Conservation (phyloP, 2,113 vertebrate species). For the Aythya baeri region DNA sequence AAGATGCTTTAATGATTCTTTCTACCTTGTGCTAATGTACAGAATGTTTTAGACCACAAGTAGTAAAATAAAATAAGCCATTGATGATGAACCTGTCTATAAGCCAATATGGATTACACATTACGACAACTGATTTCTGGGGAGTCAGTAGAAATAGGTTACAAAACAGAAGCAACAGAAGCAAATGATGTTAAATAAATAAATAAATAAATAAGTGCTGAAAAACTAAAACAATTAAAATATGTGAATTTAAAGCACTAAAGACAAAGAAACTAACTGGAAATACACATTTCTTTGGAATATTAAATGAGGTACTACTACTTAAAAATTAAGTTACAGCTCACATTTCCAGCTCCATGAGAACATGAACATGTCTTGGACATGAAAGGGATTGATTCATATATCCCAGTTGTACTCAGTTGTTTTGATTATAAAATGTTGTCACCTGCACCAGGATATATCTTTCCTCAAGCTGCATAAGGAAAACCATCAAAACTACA, state of each 20-base stretch:
- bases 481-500: neutral
- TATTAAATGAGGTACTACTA: neutral
- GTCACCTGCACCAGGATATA: neutral
- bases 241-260: neutral
- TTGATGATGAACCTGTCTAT: neutral
- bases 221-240: neutral
- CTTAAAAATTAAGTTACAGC: neutral
- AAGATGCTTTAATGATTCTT: neutral
- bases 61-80: neutral
- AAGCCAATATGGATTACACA: neutral
- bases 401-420: neutral
- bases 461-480: neutral
- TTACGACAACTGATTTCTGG: neutral
- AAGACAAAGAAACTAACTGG: neutral
- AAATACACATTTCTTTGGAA: neutral
- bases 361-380: neutral
- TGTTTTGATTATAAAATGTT: neutral
- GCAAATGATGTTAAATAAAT: neutral
- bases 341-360: neutral
- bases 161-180: neutral
- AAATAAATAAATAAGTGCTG: neutral
- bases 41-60: neutral
- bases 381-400: neutral
- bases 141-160: neutral
- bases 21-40: neutral